Conservation (phyloP, 2,797 vertebrate species). For the Enteromius paludinosus region DNA sequence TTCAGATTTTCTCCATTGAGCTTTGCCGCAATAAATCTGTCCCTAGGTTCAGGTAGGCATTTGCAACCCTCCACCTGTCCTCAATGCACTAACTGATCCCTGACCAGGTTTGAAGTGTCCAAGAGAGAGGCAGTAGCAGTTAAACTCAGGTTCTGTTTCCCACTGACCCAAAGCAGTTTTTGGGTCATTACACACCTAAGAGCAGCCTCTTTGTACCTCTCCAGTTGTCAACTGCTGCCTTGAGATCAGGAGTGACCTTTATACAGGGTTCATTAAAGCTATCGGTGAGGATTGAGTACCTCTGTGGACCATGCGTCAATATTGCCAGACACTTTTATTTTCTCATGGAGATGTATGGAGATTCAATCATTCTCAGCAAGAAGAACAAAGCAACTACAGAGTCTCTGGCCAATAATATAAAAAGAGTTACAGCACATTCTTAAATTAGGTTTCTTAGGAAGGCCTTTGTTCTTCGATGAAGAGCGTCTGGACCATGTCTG, state of each 20-base stretch:
- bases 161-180: conserved; percentile 25
- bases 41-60: not conserved
- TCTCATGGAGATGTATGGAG: conserved; percentile 28
- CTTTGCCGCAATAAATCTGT: not conserved
- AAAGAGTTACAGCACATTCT: conserved; percentile 17
- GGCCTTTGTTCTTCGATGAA: conserved; percentile 5
- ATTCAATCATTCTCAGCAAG: conserved; percentile 31
- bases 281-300: conserved; percentile 2
- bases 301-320: conserved; percentile 7
- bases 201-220: conserved; percentile 36
- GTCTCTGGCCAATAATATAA: not conserved
- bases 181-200: conserved; percentile 43
- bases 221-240: conserved; percentile 26
- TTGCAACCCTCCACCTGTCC: conserved; percentile 16
- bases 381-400: conserved; percentile 26
- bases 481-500: conserved; percentile 1
- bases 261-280: conserved; percentile 38
- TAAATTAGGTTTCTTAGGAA: conserved; percentile 21
- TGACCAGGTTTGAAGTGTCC: conserved; percentile 38
- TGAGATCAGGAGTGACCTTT: conserved; percentile 22
- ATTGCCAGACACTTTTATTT: conserved; percentile 32
- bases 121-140: conserved; percentile 20
- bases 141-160: conserved; percentile 31
- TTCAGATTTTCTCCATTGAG: conserved; percentile 9
- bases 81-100: conserved; percentile 25